Conservation (phyloP, 2,113 vertebrate species). For the Entelurus aequoreus region DNA sequence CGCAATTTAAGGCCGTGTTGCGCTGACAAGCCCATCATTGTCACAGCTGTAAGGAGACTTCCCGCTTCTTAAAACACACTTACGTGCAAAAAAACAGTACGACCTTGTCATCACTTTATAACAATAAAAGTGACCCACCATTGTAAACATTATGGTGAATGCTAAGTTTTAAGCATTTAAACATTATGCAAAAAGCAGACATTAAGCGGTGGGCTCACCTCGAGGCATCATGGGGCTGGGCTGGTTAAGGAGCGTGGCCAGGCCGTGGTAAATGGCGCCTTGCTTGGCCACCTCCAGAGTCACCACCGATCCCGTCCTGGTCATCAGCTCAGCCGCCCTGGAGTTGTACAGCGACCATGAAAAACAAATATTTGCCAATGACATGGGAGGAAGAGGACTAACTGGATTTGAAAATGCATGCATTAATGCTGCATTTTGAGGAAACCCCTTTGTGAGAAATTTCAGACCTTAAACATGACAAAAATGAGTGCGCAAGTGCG, state of each 20-base stretch:
- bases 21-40: neutral
- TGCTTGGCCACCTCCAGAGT: constrained; percentile 97
- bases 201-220: constrained; percentile 67
- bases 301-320: constrained; percentile 93
- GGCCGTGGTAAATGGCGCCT: constrained; percentile 95
- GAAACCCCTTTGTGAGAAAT: too few species aligned
- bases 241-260: constrained; percentile 95
- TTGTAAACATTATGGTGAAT: neutral
- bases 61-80: neutral
- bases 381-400: constrained; percentile 13
- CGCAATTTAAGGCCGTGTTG: too few species aligned
- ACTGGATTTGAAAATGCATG: constrained; percentile 10
- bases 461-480: too few species aligned
- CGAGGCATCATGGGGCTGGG: constrained; percentile 95
- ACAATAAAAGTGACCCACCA: too few species aligned
- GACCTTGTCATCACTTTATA: neutral
- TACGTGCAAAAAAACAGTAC: neutral
- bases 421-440: too few species aligned
- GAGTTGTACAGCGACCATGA: neutral
- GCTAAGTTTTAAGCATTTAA: neutral
- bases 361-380: too few species aligned
- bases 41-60: neutral
- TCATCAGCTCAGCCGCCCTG: constrained; percentile 99
- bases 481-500: too few species aligned
- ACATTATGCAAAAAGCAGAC: neutral